phyloP scores from a whole-genome alignment of 2,888 invertebrate species.

The Muscina levida region DNA sequence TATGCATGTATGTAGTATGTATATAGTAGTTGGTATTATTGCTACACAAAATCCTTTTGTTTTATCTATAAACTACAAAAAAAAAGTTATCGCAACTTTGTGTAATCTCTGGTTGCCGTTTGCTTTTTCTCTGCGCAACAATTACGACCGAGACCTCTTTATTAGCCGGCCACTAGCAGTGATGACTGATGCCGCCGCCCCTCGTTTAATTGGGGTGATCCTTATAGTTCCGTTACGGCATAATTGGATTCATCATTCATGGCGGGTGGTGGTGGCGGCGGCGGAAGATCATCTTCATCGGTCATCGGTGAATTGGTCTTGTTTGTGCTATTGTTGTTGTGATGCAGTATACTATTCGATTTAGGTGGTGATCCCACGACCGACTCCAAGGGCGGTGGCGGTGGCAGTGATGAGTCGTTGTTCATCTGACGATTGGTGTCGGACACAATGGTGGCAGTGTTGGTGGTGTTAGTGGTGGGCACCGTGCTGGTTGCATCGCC shows the following conservation, averaged over 20 bases:
- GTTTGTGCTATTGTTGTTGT: constrained; percentile 63
- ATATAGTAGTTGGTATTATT: constrained; percentile 9
- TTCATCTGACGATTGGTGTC: constrained; percentile 64
- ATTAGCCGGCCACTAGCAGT: background rate
- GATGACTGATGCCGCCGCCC: background rate
- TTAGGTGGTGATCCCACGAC: constrained; percentile 67
- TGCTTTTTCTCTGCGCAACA: no score
- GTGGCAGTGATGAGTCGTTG: constrained; percentile 74
- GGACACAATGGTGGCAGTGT: constrained; percentile 41
- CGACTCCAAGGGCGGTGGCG: constrained; percentile 72
- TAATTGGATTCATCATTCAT: constrained; percentile 80
- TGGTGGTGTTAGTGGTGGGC: constrained; percentile 54
- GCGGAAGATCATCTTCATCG: constrained; percentile 75
- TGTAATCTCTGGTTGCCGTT: no score
- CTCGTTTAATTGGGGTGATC: constrained; percentile 25
- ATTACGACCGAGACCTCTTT: background rate
- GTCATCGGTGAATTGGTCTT: constrained; percentile 68
- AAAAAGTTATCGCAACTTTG: constrained; percentile 33
- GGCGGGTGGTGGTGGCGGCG: constrained; percentile 78
- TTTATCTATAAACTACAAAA: constrained; percentile 35
- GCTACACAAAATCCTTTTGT: constrained; percentile 30
- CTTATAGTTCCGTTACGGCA: constrained; percentile 80
- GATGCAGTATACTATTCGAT: constrained; percentile 67
- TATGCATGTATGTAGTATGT: constrained; percentile 11
- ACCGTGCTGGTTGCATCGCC: constrained; percentile 48